Evolutionary conservation across 2,113 vertebrate species (phyloP).

Genomic region (Austrofundulus limnaeus): DNA sequence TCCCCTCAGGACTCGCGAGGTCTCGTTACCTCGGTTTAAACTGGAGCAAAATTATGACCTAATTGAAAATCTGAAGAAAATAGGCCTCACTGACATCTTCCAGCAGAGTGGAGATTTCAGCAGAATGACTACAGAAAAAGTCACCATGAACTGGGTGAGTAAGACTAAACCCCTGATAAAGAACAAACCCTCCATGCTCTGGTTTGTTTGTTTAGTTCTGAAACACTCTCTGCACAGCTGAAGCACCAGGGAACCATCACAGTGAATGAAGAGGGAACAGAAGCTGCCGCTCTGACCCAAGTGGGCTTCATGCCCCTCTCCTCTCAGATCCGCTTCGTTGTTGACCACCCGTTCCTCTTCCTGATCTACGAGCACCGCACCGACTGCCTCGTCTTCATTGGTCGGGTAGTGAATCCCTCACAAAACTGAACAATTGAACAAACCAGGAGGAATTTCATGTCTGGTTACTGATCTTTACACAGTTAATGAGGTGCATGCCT

Average conservation of each 20-base stretch:
- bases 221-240: slow-evolving; percentile 78
- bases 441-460: too few species aligned
- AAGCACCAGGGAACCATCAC: slow-evolving; percentile 94
- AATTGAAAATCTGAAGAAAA: slow-evolving; percentile 84
- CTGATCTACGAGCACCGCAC: slow-evolving; percentile 95
- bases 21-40: slow-evolving; percentile 91
- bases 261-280: slow-evolving; percentile 95
- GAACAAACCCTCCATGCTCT: neutral
- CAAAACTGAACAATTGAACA: slow-evolving; percentile 71
- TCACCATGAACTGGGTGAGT: slow-evolving; percentile 87
- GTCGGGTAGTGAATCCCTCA: slow-evolving; percentile 88
- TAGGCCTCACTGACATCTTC: slow-evolving; percentile 89
- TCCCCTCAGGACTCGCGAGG: slow-evolving; percentile 86
- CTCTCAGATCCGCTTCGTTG: slow-evolving; percentile 86
- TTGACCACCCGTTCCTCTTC: slow-evolving; percentile 92
- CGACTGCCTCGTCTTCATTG: slow-evolving; percentile 92
- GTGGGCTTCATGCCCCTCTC: slow-evolving; percentile 97
- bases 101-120: slow-evolving; percentile 83
- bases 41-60: slow-evolving; percentile 92
- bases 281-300: slow-evolving; percentile 87
- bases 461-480: too few species aligned
- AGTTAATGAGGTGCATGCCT: too few species aligned
- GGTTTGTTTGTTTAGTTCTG: neutral
- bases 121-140: slow-evolving; percentile 84
- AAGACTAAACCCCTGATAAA: neutral